phyloP scores from a whole-genome alignment of 2,113 vertebrate species.

The Gobiocypris rarus region DNA sequence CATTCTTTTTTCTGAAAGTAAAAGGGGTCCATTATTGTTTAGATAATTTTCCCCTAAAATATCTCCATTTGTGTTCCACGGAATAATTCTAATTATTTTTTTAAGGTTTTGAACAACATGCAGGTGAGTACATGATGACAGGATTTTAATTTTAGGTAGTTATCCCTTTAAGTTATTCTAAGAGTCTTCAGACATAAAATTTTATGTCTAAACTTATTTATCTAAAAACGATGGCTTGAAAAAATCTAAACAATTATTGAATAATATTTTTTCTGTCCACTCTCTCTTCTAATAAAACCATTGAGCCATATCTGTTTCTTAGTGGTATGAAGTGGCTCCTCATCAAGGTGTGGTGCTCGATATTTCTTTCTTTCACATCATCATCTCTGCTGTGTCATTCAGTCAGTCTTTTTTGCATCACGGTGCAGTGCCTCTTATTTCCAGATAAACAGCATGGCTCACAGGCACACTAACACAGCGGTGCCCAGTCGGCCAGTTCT shows the following conservation, averaged over 20 bases:
- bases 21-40: too few species aligned
- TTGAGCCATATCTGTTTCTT: too few species aligned
- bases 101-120: too few species aligned
- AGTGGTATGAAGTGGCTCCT: conserved; percentile 30
- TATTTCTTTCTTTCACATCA: conserved; percentile 16
- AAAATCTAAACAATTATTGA: background rate
- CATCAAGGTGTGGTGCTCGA: conserved; percentile 34
- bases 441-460: conserved; percentile 55
- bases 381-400: conserved; percentile 18
- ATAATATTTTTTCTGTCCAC: background rate
- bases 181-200: too few species aligned
- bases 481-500: conserved; percentile 60
- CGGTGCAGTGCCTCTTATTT: conserved; percentile 49
- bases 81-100: too few species aligned
- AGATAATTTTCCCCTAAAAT: too few species aligned
- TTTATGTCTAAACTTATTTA: background rate
- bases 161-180: too few species aligned
- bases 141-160: too few species aligned
- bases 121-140: too few species aligned
- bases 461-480: conserved; percentile 55
- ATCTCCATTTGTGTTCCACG: too few species aligned
- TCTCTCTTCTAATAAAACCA: background rate
- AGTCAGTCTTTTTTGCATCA: conserved; percentile 16
- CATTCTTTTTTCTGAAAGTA: too few species aligned
- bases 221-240: background rate